These are phyloP conservation scores for Heliconius cydno DNA, from an alignment of 2,888 invertebrate species.

Conservation along the genomic window DNA sequence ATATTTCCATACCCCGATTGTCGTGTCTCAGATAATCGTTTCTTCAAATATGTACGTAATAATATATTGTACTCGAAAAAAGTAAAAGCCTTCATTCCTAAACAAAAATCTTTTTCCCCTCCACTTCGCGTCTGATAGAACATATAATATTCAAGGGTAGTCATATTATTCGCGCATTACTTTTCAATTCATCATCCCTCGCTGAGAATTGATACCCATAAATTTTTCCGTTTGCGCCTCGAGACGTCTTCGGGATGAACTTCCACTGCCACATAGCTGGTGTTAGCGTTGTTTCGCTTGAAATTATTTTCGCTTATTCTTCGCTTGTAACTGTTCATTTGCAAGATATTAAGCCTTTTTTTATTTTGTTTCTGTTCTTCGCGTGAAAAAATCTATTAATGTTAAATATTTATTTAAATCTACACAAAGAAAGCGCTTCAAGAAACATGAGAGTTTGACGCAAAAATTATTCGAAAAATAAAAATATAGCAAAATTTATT, in stretches of 20 bases:
- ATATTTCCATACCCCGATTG: neutral
- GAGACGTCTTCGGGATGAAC: slow-evolving; percentile 26
- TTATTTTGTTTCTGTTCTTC: no score
- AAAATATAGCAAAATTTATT: no score
- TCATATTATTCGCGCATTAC: slow-evolving; percentile 48
- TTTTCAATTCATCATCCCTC: slow-evolving; percentile 49
- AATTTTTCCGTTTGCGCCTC: slow-evolving; percentile 46
- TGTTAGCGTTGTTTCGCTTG: slow-evolving; percentile 5
- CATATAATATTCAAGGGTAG: slow-evolving; percentile 50
- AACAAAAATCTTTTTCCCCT: slow-evolving; percentile 34
- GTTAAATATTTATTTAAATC: no score
- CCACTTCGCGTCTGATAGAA: slow-evolving; percentile 36
- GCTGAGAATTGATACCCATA: slow-evolving; percentile 52
- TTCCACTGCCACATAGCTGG: slow-evolving; percentile 40
- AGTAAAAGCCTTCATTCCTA: slow-evolving; percentile 29
- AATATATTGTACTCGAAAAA: slow-evolving; percentile 22
- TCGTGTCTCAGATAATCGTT: no score
- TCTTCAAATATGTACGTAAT: neutral
- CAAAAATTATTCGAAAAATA: no score
- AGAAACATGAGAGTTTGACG: no score
- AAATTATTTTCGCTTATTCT: neutral
- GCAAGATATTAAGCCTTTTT: no score
- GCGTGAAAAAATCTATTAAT: no score
- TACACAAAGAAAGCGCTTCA: no score
- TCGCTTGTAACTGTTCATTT: no score